Evolutionary conservation across 2,113 vertebrate genomes (phyloP), one percentile per base, ranked within the genome.

Genomic region (Hepsetus odoe): DNA sequence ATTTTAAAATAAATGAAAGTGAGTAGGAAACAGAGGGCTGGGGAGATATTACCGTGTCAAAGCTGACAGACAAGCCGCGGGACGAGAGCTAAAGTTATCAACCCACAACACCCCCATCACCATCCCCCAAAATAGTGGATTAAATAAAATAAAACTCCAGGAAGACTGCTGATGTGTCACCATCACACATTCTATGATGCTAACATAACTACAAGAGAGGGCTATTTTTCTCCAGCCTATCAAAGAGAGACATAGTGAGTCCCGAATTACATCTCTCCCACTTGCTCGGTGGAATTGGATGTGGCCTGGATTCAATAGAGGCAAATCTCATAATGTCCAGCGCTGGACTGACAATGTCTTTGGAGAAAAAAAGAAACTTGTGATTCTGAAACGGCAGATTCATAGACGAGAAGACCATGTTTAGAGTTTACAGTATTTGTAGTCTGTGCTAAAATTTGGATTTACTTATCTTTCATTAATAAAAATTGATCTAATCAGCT

Each of bases 1-100:
- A 95, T 99, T 99, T 98, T 96, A 96, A 97, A 98, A 97, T 98
- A 98, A 99, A 99, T 99, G 97, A 97, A 97, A 98, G 93, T 94
- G 94, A 95, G 95, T 96, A 94, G 91, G 91, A 92, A 92, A 93
- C 95, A 93, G 93, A 95, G 94, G 94, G 94, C 94, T 94, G 93
- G 94, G 94, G 93, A 96, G 96, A 97, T 97, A 97, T 98, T 98
- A 95, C 96, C 92, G 90, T 93, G 96, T 96, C 91, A 96, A 32
- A 93, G 93, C 96, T 98, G 97, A 98, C 96, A 97, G 97, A 96
- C 97, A 97, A 95, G 95, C 95, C 93, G 94, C 93, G 96, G 95
- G 95, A 97, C 96, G 94, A 95, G 95, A 95, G 94, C 95, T 90
- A 90, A 96, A 96, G 95, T 97, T 98, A 98, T 98, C 96, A 97